Base-by-base conservation (phyloP, 2,113 vertebrate genomes). In the Ptilorrhoa leucosticta region DNA sequence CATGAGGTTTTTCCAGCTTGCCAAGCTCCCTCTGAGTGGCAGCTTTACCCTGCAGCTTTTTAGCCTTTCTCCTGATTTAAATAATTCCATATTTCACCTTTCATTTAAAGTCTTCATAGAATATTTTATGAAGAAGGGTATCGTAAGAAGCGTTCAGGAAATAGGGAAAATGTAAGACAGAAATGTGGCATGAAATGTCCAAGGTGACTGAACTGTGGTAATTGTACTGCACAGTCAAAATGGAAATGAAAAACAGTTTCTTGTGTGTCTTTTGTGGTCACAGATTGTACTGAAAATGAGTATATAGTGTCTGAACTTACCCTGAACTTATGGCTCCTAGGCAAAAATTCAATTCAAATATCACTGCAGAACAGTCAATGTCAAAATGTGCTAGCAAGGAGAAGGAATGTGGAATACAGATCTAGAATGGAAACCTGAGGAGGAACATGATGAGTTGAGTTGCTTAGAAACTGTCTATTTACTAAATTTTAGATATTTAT, bases 21-120 rank as follows among this genome's bases (percentile, higher is more conserved):
- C 60, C 66, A 86, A 89, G 30, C 21, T 87, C 45, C 24, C 20
- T 94, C 53, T 91, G 64, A 94, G 65, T 69, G 45, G 58, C 72
- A 95, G 92, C 22, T 87, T 87, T 81, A 87, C 64, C 77, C 72
- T 65, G 37, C 76, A 94, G 81, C 69, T 95, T 87, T 84, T 90
- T 75, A 94, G 53, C 76, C 71, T 80, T 72, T 71, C 65, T 69
- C 42, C 69, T 48, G n/a, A 57, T 92, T 90, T 78, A 79, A 93
- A 68, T 95, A 71, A 68, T 91, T 93, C 35, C 54, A 15, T 89
- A 71, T 79, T 89, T 89, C 61, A 66, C 78, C n/a, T 86, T 96
- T 73, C 54, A 53, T 72, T 93, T 88, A 61, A 83, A 89, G 58
- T 42, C n/a, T 94, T 85, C 68, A 31, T n/a, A 51, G 81, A 79